Evolutionary conservation across 2,888 invertebrate species (phyloP).

Genomic region (Buathra laborator): DNA sequence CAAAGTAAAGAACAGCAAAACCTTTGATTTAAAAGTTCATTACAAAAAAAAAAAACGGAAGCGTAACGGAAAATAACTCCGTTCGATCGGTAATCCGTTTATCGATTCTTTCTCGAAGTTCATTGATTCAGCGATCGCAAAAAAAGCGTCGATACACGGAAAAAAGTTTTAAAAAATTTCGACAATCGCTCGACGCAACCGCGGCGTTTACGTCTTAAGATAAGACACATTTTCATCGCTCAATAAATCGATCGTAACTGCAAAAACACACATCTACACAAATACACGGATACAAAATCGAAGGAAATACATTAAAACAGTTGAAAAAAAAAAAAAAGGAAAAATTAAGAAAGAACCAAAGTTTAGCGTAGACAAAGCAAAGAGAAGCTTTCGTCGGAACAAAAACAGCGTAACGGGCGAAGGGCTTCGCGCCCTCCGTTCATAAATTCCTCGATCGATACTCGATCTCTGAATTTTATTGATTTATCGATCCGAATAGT

Average conservation of each 20-base stretch:
- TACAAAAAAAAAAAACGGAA: neutral
- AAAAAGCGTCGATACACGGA: neutral
- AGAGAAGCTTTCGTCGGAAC: neutral
- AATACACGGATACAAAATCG: neutral
- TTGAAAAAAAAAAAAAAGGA: neutral
- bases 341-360: neutral
- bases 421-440: constrained; percentile 43
- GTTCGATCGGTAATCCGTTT: neutral
- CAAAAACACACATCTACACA: neutral
- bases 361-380: neutral
- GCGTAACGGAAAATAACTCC: neutral
- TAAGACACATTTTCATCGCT: constrained; percentile 15
- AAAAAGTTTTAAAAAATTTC: neutral
- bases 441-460: constrained; percentile 4
- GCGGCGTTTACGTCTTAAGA: neutral
- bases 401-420: constrained; percentile 56
- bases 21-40: neutral
- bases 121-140: constrained; percentile 13
- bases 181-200: neutral
- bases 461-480: constrained; percentile 15
- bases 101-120: neutral
- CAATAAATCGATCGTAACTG: neutral
- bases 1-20: neutral
- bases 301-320: neutral
- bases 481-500: neutral